Base-by-base conservation (phyloP, 2,113 vertebrate species). In the Hippoglossus stenolepis region DNA sequence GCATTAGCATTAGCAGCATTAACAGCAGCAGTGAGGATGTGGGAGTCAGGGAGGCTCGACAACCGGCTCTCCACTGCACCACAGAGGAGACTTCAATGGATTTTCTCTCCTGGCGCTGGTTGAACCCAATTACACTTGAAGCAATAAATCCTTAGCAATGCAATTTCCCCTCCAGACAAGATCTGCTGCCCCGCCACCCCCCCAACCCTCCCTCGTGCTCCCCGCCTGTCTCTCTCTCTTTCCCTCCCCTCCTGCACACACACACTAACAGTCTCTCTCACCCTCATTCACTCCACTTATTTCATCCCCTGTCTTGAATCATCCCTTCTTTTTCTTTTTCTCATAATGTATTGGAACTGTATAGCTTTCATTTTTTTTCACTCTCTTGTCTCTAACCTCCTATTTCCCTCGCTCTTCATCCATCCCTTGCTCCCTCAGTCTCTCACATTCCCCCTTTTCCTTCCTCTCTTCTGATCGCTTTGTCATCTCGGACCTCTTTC, bases 71-170 rank as follows among this genome's bases (percentile, higher is more conserved):
- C 75, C 31, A 38, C 67, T 62, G 73, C 79, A 77, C 72, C 38
- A 56, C 65, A 59, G 77, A 82, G 76, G 59, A 88, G 88, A 72
- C 90, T 90, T 87, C 75, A 67, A 89, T 93, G 86, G 91, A 90
- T 94, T 94, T 93, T 91, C 88, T 93, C 87, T 84, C 89, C 77
- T 77, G 88, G 87, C 24, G 79, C 83, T 86, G 89, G 91, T 92
- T 94, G 92, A 94, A 93, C 92, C 90, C 93, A 93, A 94, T 95
- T 94, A 94, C 90, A 92, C 90, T 90, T 84, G 78, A 90, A 92
- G 92, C 94, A 91, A 93, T 94, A 94, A 94, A 94, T 95, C 92
- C 91, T 93, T 85, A 90, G 89, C 86, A 85, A 90, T 91, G 89
- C 92, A 91, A 91, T 93, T 93, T 93, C 88, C 92, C 90, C 79